Evolutionary conservation across 2,797 vertebrate species (phyloP).

Genomic region (Artibeus lituratus): DNA sequence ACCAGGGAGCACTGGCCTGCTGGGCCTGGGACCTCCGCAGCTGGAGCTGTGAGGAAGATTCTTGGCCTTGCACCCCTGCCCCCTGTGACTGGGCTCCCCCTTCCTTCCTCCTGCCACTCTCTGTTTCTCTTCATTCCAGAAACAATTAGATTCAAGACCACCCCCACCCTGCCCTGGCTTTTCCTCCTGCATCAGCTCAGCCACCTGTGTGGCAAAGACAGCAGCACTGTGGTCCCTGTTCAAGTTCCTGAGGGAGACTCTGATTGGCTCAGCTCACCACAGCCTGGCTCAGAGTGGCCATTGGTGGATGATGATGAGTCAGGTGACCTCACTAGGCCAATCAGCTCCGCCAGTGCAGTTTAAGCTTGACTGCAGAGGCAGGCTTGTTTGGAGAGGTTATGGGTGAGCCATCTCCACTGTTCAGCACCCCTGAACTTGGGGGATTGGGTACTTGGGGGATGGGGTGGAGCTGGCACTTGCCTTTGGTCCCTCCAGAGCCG

Average conservation of each 20-base stretch:
- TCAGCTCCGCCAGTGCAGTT: neutral
- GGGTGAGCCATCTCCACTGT: neutral
- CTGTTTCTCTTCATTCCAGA: neutral
- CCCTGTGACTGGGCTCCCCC: neutral
- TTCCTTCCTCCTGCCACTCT: neutral
- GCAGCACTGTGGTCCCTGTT: too few relatives aligned
- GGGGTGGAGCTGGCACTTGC: neutral
- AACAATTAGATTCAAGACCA: accelerated
- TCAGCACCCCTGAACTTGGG: accelerated
- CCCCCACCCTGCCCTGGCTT: too few relatives aligned
- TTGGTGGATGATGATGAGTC: neutral
- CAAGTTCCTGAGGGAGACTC: too few relatives aligned
- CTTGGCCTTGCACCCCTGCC: neutral
- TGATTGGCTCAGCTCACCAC: too few relatives aligned
- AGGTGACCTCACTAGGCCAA: neutral
- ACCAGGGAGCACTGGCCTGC: neutral
- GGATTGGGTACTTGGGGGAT: too few relatives aligned
- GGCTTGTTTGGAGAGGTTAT: too few relatives aligned
- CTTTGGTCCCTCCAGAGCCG: neutral
- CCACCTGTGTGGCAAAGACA: too few relatives aligned
- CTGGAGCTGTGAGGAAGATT: neutral
- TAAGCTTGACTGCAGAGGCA: neutral
- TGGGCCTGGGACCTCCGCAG: accelerated
- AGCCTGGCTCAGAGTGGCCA: too few relatives aligned
- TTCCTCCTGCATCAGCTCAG: neutral